Conservation (phyloP, 2,888 invertebrate species). For the Nomada goodeniana region DNA sequence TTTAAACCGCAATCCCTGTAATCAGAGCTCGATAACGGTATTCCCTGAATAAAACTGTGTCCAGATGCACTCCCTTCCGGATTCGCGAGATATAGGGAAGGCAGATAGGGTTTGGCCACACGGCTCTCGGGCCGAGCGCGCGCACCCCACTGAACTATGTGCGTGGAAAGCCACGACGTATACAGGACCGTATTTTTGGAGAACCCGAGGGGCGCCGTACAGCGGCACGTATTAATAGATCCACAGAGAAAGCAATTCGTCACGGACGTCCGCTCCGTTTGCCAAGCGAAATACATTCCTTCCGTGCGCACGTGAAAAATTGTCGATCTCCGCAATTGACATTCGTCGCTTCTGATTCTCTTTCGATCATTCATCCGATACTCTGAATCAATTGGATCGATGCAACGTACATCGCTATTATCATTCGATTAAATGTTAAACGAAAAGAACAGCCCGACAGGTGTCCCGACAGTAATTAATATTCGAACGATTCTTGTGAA, state of each 20-base stretch:
- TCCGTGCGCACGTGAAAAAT: too few relatives aligned
- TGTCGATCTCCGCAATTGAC: too few relatives aligned
- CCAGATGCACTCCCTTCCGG: neutral
- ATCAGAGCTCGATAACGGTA: neutral
- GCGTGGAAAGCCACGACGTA: conserved; percentile 66
- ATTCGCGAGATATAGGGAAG: conserved; percentile 29
- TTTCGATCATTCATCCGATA: neutral
- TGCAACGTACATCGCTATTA: too few relatives aligned
- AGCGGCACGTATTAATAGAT: conserved; percentile 64
- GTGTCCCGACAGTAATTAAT: too few relatives aligned
- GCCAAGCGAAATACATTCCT: conserved; percentile 43
- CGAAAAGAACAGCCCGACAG: too few relatives aligned
- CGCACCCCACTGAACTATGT: conserved; percentile 78
- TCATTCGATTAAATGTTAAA: too few relatives aligned
- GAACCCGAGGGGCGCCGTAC: conserved; percentile 47
- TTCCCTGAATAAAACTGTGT: neutral
- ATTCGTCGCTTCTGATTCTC: neutral
- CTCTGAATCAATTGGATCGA: neutral
- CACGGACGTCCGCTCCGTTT: neutral
- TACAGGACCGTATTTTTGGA: conserved; percentile 68
- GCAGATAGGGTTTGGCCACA: conserved; percentile 71
- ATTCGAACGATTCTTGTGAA: too few relatives aligned
- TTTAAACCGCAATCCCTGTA: neutral
- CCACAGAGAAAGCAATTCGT: conserved; percentile 6
- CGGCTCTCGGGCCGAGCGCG: conserved; percentile 74